Percentiles rank a stretch among this genome's conserved stretches.
These are phyloP conservation scores for Melitaea cinxia DNA, from an alignment of 1,140 invertebrate species.

Conservation along the genomic window DNA sequence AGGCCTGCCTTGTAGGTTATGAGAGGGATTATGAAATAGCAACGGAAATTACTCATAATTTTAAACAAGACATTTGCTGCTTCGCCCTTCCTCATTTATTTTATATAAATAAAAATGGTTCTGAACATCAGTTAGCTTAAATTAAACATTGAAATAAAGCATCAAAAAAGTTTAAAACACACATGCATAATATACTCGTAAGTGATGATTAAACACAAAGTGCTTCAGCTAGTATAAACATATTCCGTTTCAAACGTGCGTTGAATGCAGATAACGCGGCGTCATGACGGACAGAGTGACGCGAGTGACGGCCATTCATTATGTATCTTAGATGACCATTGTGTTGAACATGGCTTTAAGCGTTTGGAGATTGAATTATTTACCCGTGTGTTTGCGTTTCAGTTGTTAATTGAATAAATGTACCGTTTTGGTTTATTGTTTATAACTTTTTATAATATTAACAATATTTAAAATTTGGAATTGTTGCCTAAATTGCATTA, in stretches of 20 bases:
- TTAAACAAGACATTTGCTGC: too few relatives aligned
- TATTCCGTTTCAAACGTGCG: background rate
- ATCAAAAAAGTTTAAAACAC: background rate
- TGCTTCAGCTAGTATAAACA: background rate
- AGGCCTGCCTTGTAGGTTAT: too few relatives aligned
- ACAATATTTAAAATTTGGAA: too few relatives aligned
- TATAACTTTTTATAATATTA: too few relatives aligned
- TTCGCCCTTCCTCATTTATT: too few relatives aligned
- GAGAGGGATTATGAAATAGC: too few relatives aligned
- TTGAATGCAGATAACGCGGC: constrained; percentile 4
- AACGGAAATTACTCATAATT: too few relatives aligned
- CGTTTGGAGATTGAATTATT: background rate
- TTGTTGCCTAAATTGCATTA: too few relatives aligned
- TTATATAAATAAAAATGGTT: too few relatives aligned
- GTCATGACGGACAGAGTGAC: constrained; percentile 1
- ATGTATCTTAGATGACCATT: constrained; percentile 5
- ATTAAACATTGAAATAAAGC: background rate
- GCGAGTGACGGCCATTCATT: constrained; percentile 15
- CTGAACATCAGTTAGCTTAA: too few relatives aligned
- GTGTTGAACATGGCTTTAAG: background rate
- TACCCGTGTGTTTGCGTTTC: background rate
- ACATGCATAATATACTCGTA: background rate
- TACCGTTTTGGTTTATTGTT: too few relatives aligned
- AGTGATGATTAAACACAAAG: background rate
- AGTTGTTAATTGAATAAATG: too few relatives aligned